Evolutionary conservation across 2,113 vertebrate genomes (phyloP), one percentile per base, ranked within the genome.

Genomic region (Oncorhynchus gorbuscha): DNA sequence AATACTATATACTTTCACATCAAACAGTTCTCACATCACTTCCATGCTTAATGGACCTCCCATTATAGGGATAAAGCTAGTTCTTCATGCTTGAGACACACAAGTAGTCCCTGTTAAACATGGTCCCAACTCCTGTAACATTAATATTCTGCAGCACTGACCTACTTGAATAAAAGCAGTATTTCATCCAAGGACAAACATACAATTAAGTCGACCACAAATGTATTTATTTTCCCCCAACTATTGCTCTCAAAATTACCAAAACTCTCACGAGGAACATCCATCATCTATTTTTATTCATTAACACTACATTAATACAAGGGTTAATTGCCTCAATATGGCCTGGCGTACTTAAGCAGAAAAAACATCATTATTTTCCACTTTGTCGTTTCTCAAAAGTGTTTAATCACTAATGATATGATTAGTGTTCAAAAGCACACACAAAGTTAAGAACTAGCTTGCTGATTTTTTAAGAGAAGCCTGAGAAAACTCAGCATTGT

Each of bases 361-460:
- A 81, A 78, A 83, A 89, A 90, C 82, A 89, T 86, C 66, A 73
- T 89, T 88, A 84, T 79, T 84, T 81, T 70, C 49, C 77, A 82
- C 76, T 78, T 81, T 81, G 74, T 30, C 69, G 69, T 87, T 82
- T 81, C 81, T 84, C 76, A 0, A 77, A 81, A 74, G 76, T 71
- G 64, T 28, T 81, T 87, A 84, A 86, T 91, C 85, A 83, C 84
- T 87, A 85, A 83, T 86, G 86, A 81, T 77, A 86, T 71, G 64
- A 84, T 84, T 78, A 81, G 77, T 45, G 62, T 69, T 81, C 32
- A 74, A 70, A 85, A 88, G 86, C 55, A 72, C 80, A 73, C 66
- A n/a, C 45, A 55, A 32, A 24, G 74, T 73, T 77, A 72, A 73
- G 59, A 58, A 76, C 71, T 64, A 58, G 74, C 71, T 72, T 39